These are phyloP conservation scores for Cavia aperea DNA, from an alignment of 2,113 vertebrate species.

Conservation along the genomic window DNA sequence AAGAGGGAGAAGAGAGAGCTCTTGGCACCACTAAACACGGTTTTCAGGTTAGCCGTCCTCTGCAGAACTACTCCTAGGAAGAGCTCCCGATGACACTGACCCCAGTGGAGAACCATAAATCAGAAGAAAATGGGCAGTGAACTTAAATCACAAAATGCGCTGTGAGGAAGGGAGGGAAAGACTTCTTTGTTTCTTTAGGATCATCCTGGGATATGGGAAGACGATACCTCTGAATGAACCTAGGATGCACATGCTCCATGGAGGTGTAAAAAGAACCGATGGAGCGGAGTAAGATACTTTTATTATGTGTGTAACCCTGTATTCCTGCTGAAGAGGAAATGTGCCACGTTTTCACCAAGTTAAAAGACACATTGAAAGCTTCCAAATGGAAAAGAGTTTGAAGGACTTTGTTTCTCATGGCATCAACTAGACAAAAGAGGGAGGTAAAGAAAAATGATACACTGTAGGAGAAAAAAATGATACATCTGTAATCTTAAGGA, in stretches of 20 bases:
- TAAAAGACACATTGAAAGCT: neutral
- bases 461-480: neutral
- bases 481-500: neutral
- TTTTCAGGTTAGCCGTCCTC: neutral
- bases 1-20: neutral
- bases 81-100: neutral
- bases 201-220: neutral
- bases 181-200: neutral
- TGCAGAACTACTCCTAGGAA: neutral
- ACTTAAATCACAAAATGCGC: neutral
- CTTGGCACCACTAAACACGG: neutral
- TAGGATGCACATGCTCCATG: neutral
- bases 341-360: neutral
- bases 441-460: neutral
- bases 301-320: neutral
- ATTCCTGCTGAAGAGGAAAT: neutral
- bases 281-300: neutral
- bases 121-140: neutral
- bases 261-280: constrained; percentile 11
- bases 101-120: neutral
- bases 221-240: neutral
- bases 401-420: neutral
- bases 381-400: neutral
- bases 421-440: neutral
- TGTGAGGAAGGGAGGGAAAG: neutral